Percentiles rank a stretch among this genome's conserved stretches.
phyloP scores from a whole-genome alignment of 1,140 invertebrate genomes.

The Drosophila sproati region DNA sequence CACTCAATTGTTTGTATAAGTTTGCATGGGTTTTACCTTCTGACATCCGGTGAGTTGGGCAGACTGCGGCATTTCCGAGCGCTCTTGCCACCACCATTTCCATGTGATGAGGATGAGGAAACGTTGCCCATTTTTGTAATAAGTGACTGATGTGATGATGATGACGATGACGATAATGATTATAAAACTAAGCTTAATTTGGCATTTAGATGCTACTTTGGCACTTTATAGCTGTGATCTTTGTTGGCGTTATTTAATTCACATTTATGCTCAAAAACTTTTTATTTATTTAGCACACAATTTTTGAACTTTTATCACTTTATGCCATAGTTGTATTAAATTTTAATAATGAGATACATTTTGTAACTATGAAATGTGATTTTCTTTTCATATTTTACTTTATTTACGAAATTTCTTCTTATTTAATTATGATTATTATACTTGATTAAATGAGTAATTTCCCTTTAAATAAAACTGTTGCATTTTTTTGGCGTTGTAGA shows the following conservation, averaged over 20 bases:
- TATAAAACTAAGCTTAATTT: constrained; percentile 59
- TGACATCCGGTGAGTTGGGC: constrained; percentile 88
- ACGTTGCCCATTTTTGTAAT: constrained; percentile 86
- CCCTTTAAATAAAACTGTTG: background rate
- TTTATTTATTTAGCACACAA: constrained; percentile 1
- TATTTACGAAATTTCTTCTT: background rate
- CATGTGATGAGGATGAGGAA: constrained; percentile 75
- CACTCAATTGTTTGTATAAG: constrained; percentile 13
- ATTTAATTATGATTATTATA: background rate
- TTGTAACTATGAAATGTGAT: too few relatives aligned
- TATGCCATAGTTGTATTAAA: background rate
- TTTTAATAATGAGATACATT: background rate
- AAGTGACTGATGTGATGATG: constrained; percentile 12
- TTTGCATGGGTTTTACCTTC: constrained; percentile 85
- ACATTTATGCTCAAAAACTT: constrained; percentile 26
- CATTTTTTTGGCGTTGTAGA: background rate
- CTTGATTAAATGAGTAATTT: too few relatives aligned
- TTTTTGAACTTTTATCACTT: background rate
- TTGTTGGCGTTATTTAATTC: constrained; percentile 5
- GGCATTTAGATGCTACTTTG: constrained; percentile 69
- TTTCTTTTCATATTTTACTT: too few relatives aligned
- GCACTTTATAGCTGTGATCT: constrained; percentile 49
- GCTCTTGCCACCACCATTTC: constrained; percentile 62
- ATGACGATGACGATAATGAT: constrained; percentile 18
- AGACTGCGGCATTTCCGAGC: constrained; percentile 87